Conservation (phyloP, 2,888 invertebrate genomes). For the Troides aeacus region DNA sequence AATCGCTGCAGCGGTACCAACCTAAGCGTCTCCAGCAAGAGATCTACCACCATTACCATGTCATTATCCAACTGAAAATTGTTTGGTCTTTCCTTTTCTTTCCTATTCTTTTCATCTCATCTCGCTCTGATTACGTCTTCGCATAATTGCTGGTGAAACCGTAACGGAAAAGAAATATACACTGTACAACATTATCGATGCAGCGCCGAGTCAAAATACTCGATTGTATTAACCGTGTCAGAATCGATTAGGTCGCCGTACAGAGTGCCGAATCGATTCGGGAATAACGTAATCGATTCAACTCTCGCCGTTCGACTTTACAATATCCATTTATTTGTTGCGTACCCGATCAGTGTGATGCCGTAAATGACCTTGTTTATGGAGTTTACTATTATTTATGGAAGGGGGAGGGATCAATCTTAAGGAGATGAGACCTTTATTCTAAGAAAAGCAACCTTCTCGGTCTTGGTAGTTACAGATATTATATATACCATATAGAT, state of each 20-base stretch:
- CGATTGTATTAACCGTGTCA: conserved; percentile 17
- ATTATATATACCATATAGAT: no score
- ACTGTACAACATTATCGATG: conserved; percentile 9
- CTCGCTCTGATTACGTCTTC: background rate
- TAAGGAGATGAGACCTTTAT: no score
- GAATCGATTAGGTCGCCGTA: conserved; percentile 22
- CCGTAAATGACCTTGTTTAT: conserved; percentile 13
- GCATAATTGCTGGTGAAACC: background rate
- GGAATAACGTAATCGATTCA: conserved; percentile 23
- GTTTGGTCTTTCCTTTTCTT: background rate
- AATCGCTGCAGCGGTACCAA: no score
- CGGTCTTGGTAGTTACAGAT: no score
- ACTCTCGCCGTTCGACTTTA: conserved; percentile 20
- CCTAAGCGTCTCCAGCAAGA: no score
- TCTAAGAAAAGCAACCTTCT: no score
- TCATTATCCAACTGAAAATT: background rate
- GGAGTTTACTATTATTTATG: background rate
- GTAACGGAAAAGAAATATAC: background rate
- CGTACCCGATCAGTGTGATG: conserved; percentile 17
- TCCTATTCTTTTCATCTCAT: background rate
- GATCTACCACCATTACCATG: no score
- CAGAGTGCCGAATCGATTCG: conserved; percentile 21
- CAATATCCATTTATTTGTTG: conserved; percentile 21
- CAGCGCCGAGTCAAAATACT: conserved; percentile 3
- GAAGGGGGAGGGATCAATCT: no score